Evolutionary conservation across 2,113 vertebrate species (phyloP), one percentile per base, ranked within the genome.

Genomic region (Nesoenas mayeri): DNA sequence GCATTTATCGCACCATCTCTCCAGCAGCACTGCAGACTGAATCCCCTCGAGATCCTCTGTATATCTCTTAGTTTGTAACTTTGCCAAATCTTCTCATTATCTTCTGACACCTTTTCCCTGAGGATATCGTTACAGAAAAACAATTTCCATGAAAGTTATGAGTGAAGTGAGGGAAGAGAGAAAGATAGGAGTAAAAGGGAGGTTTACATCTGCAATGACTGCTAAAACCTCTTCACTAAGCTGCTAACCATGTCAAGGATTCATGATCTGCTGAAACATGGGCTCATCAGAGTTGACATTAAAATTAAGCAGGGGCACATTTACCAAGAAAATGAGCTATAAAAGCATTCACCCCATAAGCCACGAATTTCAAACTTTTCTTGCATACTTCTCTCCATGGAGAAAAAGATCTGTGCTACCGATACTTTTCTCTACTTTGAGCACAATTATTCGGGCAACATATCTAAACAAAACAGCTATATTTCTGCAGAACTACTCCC

Each of bases 81-180:
- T 89, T 69, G 84, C 66, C 70, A 93, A 32, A 88, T 65, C 85
- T 84, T 81, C 89, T 91, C 53, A 48, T 91, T 93, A 92, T 85
- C 74, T 91, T 81, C 87, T 82, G 61, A 91, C 61, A 89, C 36
- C n/a, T 89, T 95, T 93, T 81, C 84, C 78, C 62, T 3, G 51
- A 85, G 47, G 89, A 82, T 66, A 65, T 28, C 28, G 62, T 94
- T 89, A 93, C 25, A 31, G n/a, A 78, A 87, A 94, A 96, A 58
- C 16, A 75, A 94, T 77, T 82, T 95, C 38, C 62, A 16, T 74
- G 50, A 31, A 87, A 85, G 61, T 81, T 80, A 36, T 38, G 40
- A 75, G 54, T 51, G 5, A 9, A 20, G 26, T n/a, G 18, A 70
- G 15, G 32, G 12, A 86, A 73, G 18, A 28, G 53, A 42, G 38